These are phyloP conservation scores for Julus scanicus DNA, from an alignment of 2,888 invertebrate species.

Conservation along the genomic window DNA sequence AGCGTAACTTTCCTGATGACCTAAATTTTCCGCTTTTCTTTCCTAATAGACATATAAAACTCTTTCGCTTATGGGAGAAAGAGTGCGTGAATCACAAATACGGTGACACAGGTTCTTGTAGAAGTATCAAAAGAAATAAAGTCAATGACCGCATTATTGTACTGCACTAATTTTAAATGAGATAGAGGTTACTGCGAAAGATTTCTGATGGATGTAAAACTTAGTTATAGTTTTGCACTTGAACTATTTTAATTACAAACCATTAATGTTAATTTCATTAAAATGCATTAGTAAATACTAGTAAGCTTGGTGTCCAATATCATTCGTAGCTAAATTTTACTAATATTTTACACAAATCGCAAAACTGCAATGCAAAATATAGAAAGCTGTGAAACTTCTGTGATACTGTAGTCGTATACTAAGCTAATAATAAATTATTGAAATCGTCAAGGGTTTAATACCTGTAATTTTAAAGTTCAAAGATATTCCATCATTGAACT, in stretches of 20 bases:
- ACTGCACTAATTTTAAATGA: neutral
- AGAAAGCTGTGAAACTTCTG: no score
- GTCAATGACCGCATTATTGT: conserved; percentile 15
- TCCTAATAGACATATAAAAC: neutral
- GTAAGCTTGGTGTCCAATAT: no score
- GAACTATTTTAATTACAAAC: neutral
- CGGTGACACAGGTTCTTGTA: neutral
- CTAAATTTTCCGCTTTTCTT: neutral
- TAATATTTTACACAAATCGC: no score
- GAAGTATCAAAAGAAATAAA: conserved; percentile 6
- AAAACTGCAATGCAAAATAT: no score
- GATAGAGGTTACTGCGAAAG: neutral
- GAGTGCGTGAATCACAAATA: neutral
- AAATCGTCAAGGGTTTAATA: no score
- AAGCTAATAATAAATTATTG: no score
- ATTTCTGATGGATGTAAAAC: neutral
- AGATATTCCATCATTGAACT: no score
- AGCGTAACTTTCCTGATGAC: conserved; percentile 14
- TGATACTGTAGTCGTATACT: no score
- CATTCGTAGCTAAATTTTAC: no score
- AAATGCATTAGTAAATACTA: no score
- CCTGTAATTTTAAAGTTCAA: no score
- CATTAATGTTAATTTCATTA: no score
- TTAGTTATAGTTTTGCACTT: neutral
- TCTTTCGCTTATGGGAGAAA: neutral